A percentile compares a stretch with the other conserved stretches of the same genome.
Conservation (phyloP, 2,888 invertebrate genomes). For the Notodonta dromedarius region DNA sequence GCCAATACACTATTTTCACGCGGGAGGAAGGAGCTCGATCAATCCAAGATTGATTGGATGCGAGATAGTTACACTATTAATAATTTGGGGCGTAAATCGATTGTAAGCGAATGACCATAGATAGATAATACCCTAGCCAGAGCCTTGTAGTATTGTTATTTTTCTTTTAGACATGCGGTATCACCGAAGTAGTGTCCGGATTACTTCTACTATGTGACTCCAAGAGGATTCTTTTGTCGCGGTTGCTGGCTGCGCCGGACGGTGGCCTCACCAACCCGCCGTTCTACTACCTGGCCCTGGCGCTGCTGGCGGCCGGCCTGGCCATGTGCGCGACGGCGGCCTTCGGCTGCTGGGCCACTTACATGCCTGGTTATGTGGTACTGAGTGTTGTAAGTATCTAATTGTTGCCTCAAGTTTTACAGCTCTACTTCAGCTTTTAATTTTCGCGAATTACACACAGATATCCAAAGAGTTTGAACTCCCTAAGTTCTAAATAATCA, state of each 20-base stretch:
- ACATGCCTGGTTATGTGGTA: constrained; percentile 89
- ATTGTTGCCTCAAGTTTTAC: not conserved
- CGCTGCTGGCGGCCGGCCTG: constrained; percentile 88
- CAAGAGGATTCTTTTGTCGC: constrained; percentile 88
- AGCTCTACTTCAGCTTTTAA: too few relatives aligned
- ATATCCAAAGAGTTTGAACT: too few relatives aligned
- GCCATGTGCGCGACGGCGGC: constrained; percentile 88
- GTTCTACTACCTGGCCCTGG: constrained; percentile 90
- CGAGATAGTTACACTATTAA: too few relatives aligned
- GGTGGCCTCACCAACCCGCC: constrained; percentile 88
- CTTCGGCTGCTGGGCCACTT: constrained; percentile 92
- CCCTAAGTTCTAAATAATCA: too few relatives aligned
- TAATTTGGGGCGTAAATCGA: too few relatives aligned
- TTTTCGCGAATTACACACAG: too few relatives aligned
- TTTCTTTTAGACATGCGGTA: constrained; percentile 87
- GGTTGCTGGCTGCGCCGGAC: constrained; percentile 86
- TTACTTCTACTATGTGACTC: constrained; percentile 89
- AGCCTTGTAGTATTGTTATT: not conserved
- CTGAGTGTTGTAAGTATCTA: constrained; percentile 86
- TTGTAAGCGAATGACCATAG: too few relatives aligned
- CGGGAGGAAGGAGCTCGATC: too few relatives aligned
- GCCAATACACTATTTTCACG: not conserved
- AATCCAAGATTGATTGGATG: too few relatives aligned
- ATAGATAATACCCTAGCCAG: not conserved
- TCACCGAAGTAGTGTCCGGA: constrained; percentile 88